A percentile compares a stretch with the other conserved stretches of the same genome.
Evolutionary conservation across 2,888 invertebrate genomes (phyloP).

Genomic region (Agapostemon virescens): DNA sequence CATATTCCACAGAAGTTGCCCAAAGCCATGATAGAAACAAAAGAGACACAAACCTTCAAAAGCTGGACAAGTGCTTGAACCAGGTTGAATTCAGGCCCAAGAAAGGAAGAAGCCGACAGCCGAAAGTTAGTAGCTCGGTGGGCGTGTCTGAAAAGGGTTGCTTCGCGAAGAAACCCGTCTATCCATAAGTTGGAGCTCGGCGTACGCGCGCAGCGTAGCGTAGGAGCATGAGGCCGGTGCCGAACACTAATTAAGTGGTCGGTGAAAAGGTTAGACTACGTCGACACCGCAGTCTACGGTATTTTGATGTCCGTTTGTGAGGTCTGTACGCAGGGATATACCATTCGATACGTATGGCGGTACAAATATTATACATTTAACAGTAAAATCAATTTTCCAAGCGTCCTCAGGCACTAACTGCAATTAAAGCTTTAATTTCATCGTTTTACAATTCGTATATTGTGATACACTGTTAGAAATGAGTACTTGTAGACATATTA

Average conservation of each 20-base stretch:
- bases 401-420: neutral
- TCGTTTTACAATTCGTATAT: no score
- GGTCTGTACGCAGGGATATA: neutral
- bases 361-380: neutral
- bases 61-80: neutral
- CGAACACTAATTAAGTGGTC: conserved; percentile 40
- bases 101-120: neutral
- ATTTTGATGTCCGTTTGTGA: neutral
- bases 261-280: conserved; percentile 23
- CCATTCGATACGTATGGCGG: neutral
- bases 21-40: neutral
- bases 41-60: neutral
- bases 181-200: neutral
- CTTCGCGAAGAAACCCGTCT: conserved; percentile 25
- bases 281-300: neutral
- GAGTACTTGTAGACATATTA: no score
- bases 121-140: neutral
- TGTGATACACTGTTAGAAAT: no score
- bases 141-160: conserved; percentile 5
- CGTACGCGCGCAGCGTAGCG: conserved; percentile 23
- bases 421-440: neutral
- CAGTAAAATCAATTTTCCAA: neutral
- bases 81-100: neutral
- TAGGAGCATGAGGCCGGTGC: neutral
- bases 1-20: neutral